Evolutionary conservation across 2,113 vertebrate species (phyloP), one percentile per base, ranked within the genome.

Genomic region (Notiomystis cincta): DNA sequence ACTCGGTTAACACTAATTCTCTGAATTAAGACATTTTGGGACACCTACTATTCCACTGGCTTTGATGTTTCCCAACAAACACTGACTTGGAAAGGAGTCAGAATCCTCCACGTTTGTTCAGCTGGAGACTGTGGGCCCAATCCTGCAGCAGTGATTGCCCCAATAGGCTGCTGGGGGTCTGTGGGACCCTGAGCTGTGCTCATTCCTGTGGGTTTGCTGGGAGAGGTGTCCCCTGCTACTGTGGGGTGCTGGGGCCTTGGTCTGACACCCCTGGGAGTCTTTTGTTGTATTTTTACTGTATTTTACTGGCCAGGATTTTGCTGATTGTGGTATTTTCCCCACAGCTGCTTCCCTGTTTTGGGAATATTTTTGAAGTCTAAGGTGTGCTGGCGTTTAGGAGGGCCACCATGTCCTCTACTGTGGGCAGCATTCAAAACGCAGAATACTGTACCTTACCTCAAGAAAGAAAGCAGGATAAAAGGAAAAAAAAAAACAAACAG

Each of bases 1-100:
- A 96, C 98, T 98, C 98, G 91, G 98, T 99, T 99, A 99, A 99
- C 99, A 98, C 98, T 98, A 98, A 98, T 98, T 98, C 98, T 99
- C 98, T 98, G 98, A 98, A 99, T 99, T 98, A 98, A 99, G 98
- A 99, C 98, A 98, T 98, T 98, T 98, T 97, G 97, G 98, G 97
- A 98, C 98, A 98, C 97, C 98, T 98, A 98, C 95, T 96, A 97
- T 98, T 98, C 98, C 47, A 95, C 97, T 97, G 98, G 98, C 97
- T 97, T 98, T 97, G 97, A 98, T 97, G 98, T 98, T 98, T 98
- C 97, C 97, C 96, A 95, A 96, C 98, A 97, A 98, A 97, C 89
- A 96, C 54, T 40, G 95, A 19, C 90, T 97, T 96, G 87, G 95
- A 83, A 90, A 95, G 77, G 84, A 97, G 82, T 93, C 92, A 93